Base-by-base conservation (phyloP, 2,888 invertebrate species). In the Caenorhabditis sulstoni region DNA sequence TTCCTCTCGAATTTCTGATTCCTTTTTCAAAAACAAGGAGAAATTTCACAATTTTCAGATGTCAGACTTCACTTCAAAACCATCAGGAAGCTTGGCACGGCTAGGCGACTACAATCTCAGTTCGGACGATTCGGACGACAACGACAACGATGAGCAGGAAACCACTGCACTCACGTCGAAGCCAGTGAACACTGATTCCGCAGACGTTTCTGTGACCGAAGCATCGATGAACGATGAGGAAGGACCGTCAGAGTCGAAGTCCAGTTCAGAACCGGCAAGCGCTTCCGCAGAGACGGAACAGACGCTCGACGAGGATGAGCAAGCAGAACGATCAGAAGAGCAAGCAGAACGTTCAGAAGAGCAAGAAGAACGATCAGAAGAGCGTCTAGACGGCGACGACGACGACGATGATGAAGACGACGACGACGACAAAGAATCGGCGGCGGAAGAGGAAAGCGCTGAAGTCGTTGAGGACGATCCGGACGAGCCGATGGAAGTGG, bases 31-130 rank as follows among this genome's bases (percentile, higher is more conserved):
- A n/a, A 41, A 16, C 12, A 16, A 18, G n/a, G 5, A 3, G 41
- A 45, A 29, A 14, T 59, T 22, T 23, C 16, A 23, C 29, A 0
- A 35, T 18, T 70, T 70, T 57, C 71, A 71, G 71, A 71, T 71
- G 71, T 64, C 71, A 55, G 35, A 73, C 35, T 29, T 29, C 23
- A 52, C 14, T 49, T 49, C 49, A 58, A 73, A 65, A 50, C 57
- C 73, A 8, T 55, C 61, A 1, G 73, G 73, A 14, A 73, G 64
- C 50, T 44, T 73, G 64, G 47, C 64, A 1, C 55, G 35, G 5
- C 22, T 68, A 14, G 58, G 57, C 9, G 55, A 55, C 20, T 73
- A 73, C 14, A 58, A 62, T 29, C 18, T 47, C 12, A 59, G 64
- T 39, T 64, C 64, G 50, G 50, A 50, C 23, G 64, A 64, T 16